Base-by-base conservation (phyloP, 2,888 invertebrate genomes). In the Thumatha senex region DNA sequence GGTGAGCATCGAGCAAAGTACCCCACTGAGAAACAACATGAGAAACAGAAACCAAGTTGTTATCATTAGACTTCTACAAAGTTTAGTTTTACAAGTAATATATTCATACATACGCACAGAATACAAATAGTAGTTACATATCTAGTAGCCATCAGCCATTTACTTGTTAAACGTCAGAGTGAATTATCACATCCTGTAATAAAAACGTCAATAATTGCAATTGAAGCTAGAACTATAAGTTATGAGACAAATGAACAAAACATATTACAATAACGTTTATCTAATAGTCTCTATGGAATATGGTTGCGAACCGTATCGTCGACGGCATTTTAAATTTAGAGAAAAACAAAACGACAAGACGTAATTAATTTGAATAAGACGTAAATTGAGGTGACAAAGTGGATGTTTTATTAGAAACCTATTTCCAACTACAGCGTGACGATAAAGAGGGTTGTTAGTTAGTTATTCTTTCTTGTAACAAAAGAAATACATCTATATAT, bases 151-250 rank as follows among this genome's bases (percentile, higher is more conserved):
- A 68, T 65, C 68, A 24, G 11, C 18, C 49, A 51, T 48, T 61
- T 56, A 59, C 36, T 46, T 48, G 51, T 54, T 51, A 46, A 51
- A 51, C 54, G 39, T 61, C 64, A 52, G 46, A 46, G 29, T 44
- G 52, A 61, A 51, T 56, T 58, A 61, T 49, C 49, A 46, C 43
- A 48, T 56, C 44, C 52, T 46, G 46, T 11, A 30, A 50, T 51
- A 66, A 68, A 68, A 68, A 66, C 51, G 34, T 46, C 40, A 58
- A n/a, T n/a, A n/a, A 67, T 61, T 52, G 61, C 54, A 56, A 30
- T 18, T 38, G 40, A 45, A 40, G 35, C 57, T 52, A 40, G 51
- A 63, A 63, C 56, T n/a, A 38, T 35, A 34, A 39, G 38, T 42
- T 36, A 40, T 31, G 9, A 15, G n/a, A 34, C 38, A 34, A 24